Evolutionary conservation across 1,140 invertebrate genomes (phyloP).

Genomic region (Trypoxylus dichotomus): DNA sequence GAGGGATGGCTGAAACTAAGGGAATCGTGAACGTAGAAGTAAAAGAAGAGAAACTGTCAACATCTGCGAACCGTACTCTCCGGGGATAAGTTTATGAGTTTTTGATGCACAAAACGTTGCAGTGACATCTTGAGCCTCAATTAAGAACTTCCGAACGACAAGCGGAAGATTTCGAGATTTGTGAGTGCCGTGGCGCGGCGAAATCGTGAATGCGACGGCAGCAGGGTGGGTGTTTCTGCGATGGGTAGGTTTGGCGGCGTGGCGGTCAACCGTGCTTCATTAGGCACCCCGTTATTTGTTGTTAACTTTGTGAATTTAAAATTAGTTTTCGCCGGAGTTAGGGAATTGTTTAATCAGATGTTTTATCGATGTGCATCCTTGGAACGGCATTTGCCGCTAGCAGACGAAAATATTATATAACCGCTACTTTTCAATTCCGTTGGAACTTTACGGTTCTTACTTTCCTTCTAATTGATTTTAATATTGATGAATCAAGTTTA

Average conservation of each 20-base stretch:
- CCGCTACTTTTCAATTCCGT: conserved; percentile 1
- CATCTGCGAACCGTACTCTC: conserved; percentile 33
- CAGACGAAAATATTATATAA: neutral
- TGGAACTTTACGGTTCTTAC: conserved; percentile 1
- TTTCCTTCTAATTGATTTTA: neutral
- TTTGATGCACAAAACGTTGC: conserved; percentile 38
- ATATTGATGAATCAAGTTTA: neutral
- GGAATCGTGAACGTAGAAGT: neutral
- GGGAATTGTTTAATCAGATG: conserved; percentile 15
- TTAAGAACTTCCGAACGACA: conserved; percentile 33
- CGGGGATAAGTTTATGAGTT: conserved; percentile 36
- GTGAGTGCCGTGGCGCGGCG: neutral
- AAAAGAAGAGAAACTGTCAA: conserved; percentile 35
- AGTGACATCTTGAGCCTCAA: conserved; percentile 38
- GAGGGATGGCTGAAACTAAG: neutral
- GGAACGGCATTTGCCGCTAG: neutral
- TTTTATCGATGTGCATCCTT: conserved; percentile 2
- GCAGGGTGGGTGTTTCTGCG: neutral
- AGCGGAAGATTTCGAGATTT: neutral
- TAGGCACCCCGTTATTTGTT: conserved; percentile 13
- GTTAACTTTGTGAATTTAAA: conserved; percentile 20
- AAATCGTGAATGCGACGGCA: neutral
- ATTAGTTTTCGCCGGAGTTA: conserved; percentile 13
- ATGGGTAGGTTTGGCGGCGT: neutral
- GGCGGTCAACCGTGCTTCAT: conserved; percentile 8